phyloP scores from a whole-genome alignment of 2,113 vertebrate species.

The Isurus oxyrinchus region DNA sequence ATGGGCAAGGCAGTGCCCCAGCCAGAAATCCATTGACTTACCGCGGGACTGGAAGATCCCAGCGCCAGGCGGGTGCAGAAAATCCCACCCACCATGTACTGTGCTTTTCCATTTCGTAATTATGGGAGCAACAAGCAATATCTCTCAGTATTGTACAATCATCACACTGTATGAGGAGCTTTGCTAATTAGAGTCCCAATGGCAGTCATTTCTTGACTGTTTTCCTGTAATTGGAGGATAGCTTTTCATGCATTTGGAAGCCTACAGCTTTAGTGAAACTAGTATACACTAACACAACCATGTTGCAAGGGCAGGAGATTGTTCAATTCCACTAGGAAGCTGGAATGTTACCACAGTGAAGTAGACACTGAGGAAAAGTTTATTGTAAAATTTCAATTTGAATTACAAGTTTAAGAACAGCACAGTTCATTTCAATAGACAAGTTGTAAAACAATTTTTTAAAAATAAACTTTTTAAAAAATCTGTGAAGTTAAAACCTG shows the following conservation, averaged over 20 bases:
- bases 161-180: neutral
- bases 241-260: neutral
- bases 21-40: no score
- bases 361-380: neutral
- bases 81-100: neutral
- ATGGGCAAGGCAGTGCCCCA: no score
- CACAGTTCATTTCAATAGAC: neutral
- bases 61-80: no score
- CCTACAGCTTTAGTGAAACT: neutral
- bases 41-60: no score
- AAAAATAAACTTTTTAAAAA: neutral
- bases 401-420: neutral
- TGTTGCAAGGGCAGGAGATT: neutral
- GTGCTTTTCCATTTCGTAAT: neutral
- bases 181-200: neutral
- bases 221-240: neutral
- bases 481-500: neutral
- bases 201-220: neutral
- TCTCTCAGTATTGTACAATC: neutral
- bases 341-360: neutral
- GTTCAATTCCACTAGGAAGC: neutral
- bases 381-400: neutral
- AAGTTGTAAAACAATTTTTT: neutral
- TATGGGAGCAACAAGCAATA: neutral
- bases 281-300: neutral